Conservation (phyloP, 2,797 vertebrate species). For the Mastacembelus armatus region DNA sequence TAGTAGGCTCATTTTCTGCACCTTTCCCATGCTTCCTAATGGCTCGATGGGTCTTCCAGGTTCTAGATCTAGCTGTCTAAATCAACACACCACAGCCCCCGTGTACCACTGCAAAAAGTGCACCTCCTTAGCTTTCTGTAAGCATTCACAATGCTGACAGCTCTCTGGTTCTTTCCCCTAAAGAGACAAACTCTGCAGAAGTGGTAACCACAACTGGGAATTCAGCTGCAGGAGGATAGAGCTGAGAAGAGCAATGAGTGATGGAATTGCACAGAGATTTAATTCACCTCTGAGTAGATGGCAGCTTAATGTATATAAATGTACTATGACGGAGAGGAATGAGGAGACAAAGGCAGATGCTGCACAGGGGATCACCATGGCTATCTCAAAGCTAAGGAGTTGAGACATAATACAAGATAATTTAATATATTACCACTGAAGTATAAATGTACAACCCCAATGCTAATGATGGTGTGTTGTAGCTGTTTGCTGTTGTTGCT, state of each 20-base stretch:
- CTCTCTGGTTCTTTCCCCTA: constrained; percentile 42
- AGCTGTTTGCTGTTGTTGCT: constrained; percentile 35
- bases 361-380: constrained; percentile 51
- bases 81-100: constrained; percentile 24
- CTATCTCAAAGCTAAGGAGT: constrained; percentile 63
- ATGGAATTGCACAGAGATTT: constrained; percentile 75
- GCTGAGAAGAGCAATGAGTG: constrained; percentile 63
- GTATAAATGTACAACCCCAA: constrained; percentile 48
- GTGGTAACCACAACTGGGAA: constrained; percentile 60
- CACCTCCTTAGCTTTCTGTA: constrained; percentile 41
- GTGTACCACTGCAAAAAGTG: constrained; percentile 33
- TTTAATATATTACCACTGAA: constrained; percentile 66
- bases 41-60: constrained; percentile 49
- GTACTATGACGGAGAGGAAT: constrained; percentile 55
- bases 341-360: constrained; percentile 40
- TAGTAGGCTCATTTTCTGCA: constrained; percentile 31
- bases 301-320: constrained; percentile 81
- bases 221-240: constrained; percentile 54
- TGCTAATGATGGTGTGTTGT: constrained; percentile 41
- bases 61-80: constrained; percentile 40
- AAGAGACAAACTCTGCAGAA: constrained; percentile 60
- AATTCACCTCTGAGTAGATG: constrained; percentile 75
- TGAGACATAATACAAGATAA: constrained; percentile 70
- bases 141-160: constrained; percentile 48
- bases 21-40: constrained; percentile 45